Percentiles rank a stretch among this genome's conserved stretches.
Evolutionary conservation across 2,888 invertebrate genomes (phyloP).

Genomic region (Proisotoma minuta): DNA sequence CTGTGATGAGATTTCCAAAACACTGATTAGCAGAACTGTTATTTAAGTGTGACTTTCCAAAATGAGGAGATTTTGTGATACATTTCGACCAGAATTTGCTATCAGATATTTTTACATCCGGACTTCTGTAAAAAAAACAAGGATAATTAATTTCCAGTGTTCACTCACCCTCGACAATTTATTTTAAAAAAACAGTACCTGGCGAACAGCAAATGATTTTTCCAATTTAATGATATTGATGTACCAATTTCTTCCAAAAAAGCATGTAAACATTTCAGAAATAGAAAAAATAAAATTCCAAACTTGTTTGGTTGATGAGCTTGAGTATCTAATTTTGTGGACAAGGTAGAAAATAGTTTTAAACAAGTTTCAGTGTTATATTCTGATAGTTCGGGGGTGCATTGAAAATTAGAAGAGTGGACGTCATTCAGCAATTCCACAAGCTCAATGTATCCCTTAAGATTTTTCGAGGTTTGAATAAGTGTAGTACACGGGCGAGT

Average conservation of each 20-base stretch:
- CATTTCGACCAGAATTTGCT: constrained; percentile 32
- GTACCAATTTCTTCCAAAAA: constrained; percentile 32
- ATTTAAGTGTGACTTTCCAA: background rate
- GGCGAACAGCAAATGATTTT: constrained; percentile 18
- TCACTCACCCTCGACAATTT: background rate
- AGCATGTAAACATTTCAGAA: constrained; percentile 23
- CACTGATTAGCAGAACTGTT: background rate
- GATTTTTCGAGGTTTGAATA: constrained; percentile 20
- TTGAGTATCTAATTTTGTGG: constrained; percentile 24
- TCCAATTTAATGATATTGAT: constrained; percentile 29
- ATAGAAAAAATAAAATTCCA: constrained; percentile 30
- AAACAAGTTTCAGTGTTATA: background rate
- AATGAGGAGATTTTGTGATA: constrained; percentile 23
- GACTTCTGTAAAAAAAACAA: constrained; percentile 12
- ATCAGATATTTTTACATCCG: constrained; percentile 20
- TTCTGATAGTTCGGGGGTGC: too few species aligned
- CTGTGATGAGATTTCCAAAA: constrained; percentile 17
- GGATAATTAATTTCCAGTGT: background rate
- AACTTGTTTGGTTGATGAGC: constrained; percentile 13
- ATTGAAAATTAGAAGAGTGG: constrained; percentile 22
- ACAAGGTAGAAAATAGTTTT: constrained; percentile 4
- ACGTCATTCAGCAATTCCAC: constrained; percentile 22
- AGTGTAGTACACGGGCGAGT: constrained; percentile 22
- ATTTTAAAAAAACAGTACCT: constrained; percentile 8
- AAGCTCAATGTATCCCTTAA: constrained; percentile 11